phyloP scores from a whole-genome alignment of 2,797 vertebrate genomes.

The Aulostomus chinensis region DNA sequence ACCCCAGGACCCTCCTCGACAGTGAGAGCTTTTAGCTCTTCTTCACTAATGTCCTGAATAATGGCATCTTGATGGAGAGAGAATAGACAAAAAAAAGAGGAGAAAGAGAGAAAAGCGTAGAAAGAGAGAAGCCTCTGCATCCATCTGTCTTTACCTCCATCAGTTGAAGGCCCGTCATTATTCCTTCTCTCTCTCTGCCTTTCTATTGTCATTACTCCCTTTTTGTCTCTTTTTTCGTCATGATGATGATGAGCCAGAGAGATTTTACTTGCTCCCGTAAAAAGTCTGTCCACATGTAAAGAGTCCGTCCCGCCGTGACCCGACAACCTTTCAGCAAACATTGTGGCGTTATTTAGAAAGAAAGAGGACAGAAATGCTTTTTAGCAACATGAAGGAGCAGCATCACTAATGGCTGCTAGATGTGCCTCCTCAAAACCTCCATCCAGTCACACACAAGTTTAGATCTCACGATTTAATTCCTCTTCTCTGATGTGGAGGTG shows the following conservation, averaged over 20 bases:
- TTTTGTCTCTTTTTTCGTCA: slow-evolving; percentile 45
- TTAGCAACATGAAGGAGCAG: slow-evolving; percentile 11
- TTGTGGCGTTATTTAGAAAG: slow-evolving; percentile 21
- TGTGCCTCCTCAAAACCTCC: neutral
- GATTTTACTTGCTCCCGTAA: slow-evolving; percentile 35
- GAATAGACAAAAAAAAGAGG: slow-evolving; percentile 30
- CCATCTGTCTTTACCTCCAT: slow-evolving; percentile 69
- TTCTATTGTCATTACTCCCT: slow-evolving; percentile 67
- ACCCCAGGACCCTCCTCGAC: slow-evolving; percentile 80
- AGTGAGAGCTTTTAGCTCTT: slow-evolving; percentile 86
- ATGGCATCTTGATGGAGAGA: slow-evolving; percentile 81
- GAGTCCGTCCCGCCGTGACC: slow-evolving; percentile 15
- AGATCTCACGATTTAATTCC: neutral
- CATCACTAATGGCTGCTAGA: neutral
- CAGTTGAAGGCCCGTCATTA: slow-evolving; percentile 55
- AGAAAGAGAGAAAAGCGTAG: slow-evolving; percentile 16
- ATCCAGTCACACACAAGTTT: too few relatives aligned
- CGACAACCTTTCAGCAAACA: slow-evolving; percentile 35
- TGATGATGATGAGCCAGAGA: slow-evolving; percentile 35
- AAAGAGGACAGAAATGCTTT: slow-evolving; percentile 13
- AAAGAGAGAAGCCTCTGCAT: slow-evolving; percentile 67
- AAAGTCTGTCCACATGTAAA: slow-evolving; percentile 23
- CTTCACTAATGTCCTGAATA: slow-evolving; percentile 86
- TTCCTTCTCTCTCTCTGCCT: slow-evolving; percentile 56
- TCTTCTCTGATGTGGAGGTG: neutral